Evolutionary conservation across 2,888 invertebrate species (phyloP).

Genomic region (Nemurella pictetii): DNA sequence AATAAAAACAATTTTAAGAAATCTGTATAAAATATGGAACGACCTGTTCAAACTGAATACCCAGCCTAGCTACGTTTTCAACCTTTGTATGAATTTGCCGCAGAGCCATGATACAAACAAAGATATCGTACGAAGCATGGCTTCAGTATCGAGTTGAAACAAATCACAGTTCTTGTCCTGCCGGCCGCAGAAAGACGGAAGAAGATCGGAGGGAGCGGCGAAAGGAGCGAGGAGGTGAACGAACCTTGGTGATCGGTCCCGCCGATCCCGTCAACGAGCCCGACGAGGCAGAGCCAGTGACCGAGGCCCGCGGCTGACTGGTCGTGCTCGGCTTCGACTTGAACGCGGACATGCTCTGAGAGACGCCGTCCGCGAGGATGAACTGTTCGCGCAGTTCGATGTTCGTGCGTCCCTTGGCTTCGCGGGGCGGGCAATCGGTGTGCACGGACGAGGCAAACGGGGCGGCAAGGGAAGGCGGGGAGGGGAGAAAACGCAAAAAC

Average conservation of each 20-base stretch:
- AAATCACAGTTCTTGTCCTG: too few relatives aligned
- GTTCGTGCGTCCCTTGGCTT: constrained; percentile 99
- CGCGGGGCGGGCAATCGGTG: constrained; percentile 14
- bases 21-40: too few relatives aligned
- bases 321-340: constrained; percentile 88
- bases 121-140: too few relatives aligned
- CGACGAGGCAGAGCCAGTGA: constrained; percentile 19
- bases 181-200: neutral
- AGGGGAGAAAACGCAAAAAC: constrained; percentile 41
- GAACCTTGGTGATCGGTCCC: constrained; percentile 96
- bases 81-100: too few relatives aligned
- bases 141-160: too few relatives aligned
- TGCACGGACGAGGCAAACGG: constrained; percentile 16
- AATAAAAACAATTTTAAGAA: too few relatives aligned
- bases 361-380: constrained; percentile 96
- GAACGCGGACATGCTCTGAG: constrained; percentile 99
- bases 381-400: constrained; percentile 99
- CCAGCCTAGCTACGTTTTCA: too few relatives aligned
- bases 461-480: constrained; percentile 29
- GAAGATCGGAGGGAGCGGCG: neutral
- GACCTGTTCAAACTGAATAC: too few relatives aligned
- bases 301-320: constrained; percentile 57
- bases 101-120: too few relatives aligned
- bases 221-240: constrained; percentile 37
- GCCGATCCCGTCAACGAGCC: constrained; percentile 46